Base-by-base conservation (phyloP, 2,113 vertebrate species). In the Ciconia maguari region DNA sequence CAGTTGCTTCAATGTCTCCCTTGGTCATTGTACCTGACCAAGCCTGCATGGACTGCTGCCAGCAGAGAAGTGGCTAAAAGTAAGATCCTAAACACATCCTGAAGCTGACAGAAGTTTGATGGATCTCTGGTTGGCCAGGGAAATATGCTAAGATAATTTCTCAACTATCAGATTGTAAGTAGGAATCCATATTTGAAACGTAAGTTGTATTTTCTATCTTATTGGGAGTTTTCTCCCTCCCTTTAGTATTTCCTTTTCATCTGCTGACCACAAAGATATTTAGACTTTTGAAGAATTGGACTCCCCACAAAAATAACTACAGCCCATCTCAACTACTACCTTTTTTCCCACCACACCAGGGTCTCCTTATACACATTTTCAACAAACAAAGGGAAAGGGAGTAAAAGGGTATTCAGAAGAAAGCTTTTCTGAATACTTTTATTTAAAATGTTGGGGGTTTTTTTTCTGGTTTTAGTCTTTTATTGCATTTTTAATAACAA, bases 401-500 rank as follows among this genome's bases (percentile, higher is more conserved):
- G 38, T 91, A 89, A 87, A 89, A 87, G 48, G 34, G 57, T 60
- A 87, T 90, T 93, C 34, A 92, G 86, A 96, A 81, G 24, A 95
- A 95, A 87, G 76, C 60, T 68, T 91, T 90, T 52, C 62, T 69
- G 52, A 93, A 87, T 69, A 87, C 29, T 91, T 95, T 85, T 48
- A 72, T 72, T 91, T 95, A 92, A 92, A 84, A 80, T 85, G 52
- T 85, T 94, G 36, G 36, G 36, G 36, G n/a, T 96, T 87, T 61
- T 65, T 61, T 65, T 38, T 38, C 91, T 95, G 74, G 20, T 82
- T 94, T 96, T 57, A 90, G 89, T 51, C 19, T 94, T 96, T 89
- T 97, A 95, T 83, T 91, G 57, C 60, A 70, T 91, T 94, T 95
- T 91, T 85, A 95, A 90, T 95, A 91, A 91, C 96, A 95, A 89